Evolutionary conservation across 2,797 vertebrate genomes (phyloP), one percentile per base, ranked within the genome.

Genomic region (Otolemur crassicaudatus): DNA sequence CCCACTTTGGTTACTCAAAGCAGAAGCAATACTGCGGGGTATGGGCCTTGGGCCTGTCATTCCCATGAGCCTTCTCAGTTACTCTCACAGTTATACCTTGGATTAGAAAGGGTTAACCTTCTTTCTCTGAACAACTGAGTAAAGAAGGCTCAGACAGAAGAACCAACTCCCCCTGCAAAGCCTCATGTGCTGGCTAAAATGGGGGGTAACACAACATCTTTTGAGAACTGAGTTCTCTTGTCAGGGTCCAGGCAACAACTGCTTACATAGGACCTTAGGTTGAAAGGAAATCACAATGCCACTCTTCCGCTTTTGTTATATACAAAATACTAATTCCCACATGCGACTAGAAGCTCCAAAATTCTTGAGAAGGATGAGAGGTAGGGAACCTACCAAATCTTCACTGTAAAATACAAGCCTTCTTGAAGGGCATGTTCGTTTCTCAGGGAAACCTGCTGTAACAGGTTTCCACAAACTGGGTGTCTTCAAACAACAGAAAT

Each of bases 191-290:
- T 5, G 27, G 73, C 27, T 58, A 70, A 49, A 63, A 27, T 10
- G 6, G 46, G 3, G 0, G 12, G 27, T 29, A 31, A 14, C 7
- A 20, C 16, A 73, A 10, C 27, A 0, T 5, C 5, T 17, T 2
- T 23, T 29, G 1, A 29, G 7, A 25, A 3, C 49, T 49, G 67
- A 43, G 9, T 90, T 80, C 49, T 92, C 72, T 12, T 19, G 3
- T 34, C 46, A 69, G 63, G 58, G 37, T 49, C 60, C 85, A 65
- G 46, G n/a, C 27, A 67, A 40, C 4, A 27, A 22, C 5, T 58
- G 49, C 49, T 91, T 34, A 34, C 29, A 65, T 25, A 29, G 17
- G n/a, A 27, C 19, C 37, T 40, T 27, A 56, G 25, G 23, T 12
- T 0, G 20, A 72, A 37, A 69, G 53, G 43, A 72, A 61, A 72